A percentile compares a stretch with the other conserved stretches of the same genome.
Evolutionary conservation across 2,888 invertebrate genomes (phyloP).

Genomic region (Lacanobia oleracea): DNA sequence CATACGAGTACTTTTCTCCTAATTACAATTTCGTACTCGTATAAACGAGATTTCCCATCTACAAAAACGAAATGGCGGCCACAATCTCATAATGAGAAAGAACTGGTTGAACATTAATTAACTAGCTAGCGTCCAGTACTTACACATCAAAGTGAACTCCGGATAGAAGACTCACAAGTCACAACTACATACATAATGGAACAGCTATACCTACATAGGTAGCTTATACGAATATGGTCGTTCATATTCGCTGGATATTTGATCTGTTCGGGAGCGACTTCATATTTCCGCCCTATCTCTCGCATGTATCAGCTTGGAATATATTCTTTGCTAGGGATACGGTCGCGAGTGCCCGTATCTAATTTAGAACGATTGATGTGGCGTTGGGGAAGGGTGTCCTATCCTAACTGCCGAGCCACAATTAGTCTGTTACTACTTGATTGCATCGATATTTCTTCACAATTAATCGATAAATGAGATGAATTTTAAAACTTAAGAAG

Average conservation of each 20-base stretch:
- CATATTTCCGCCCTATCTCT: slow-evolving; percentile 54
- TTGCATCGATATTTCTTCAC: slow-evolving; percentile 68
- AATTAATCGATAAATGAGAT: slow-evolving; percentile 64
- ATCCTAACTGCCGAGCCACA: slow-evolving; percentile 52
- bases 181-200: slow-evolving; percentile 9
- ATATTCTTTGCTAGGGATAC: slow-evolving; percentile 58
- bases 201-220: slow-evolving; percentile 7
- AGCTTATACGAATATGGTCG: slow-evolving; percentile 5
- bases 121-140: slow-evolving; percentile 32
- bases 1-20: no score
- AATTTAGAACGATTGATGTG: slow-evolving; percentile 72
- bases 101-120: slow-evolving; percentile 46
- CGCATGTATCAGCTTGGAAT: slow-evolving; percentile 60
- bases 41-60: not conserved
- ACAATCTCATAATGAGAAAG: slow-evolving; percentile 40
- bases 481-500: not conserved
- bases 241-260: slow-evolving; percentile 60
- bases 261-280: slow-evolving; percentile 51
- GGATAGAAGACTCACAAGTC: slow-evolving; percentile 13
- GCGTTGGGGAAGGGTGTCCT: slow-evolving; percentile 42
- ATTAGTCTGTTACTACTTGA: slow-evolving; percentile 67
- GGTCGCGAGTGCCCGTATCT: slow-evolving; percentile 67
- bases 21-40: no score
- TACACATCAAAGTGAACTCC: slow-evolving; percentile 42
- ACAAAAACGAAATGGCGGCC: slow-evolving; percentile 6